Percentiles rank a stretch among this genome's conserved stretches.
Conservation (phyloP, 2,888 invertebrate genomes). For the Lasius fuliginosus region DNA sequence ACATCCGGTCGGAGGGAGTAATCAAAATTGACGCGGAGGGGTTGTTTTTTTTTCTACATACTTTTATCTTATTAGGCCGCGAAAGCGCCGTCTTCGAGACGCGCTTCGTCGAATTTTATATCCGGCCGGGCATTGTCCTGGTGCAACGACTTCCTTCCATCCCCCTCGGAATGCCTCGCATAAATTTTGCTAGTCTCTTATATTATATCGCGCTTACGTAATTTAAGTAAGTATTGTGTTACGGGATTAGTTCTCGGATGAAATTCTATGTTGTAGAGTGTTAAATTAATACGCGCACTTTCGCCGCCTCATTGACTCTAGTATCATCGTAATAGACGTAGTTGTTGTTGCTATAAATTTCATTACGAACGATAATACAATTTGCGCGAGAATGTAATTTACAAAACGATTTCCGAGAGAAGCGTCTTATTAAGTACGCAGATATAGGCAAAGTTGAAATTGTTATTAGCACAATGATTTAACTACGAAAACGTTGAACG, state of each 20-base stretch:
- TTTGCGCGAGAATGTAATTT: slow-evolving; percentile 24
- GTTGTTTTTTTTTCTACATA: slow-evolving; percentile 69
- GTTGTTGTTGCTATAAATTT: slow-evolving; percentile 23
- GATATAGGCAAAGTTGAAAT: slow-evolving; percentile 38
- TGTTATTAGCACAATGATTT: slow-evolving; percentile 23
- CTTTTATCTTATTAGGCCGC: slow-evolving; percentile 75
- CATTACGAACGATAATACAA: slow-evolving; percentile 9
- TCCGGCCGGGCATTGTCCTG: slow-evolving; percentile 66
- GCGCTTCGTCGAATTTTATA: slow-evolving; percentile 66
- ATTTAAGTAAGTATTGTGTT: neutral
- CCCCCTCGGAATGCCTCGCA: neutral
- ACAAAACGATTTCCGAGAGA: slow-evolving; percentile 19
- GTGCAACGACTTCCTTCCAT: slow-evolving; percentile 49
- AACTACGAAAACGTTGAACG: neutral
- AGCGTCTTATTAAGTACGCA: slow-evolving; percentile 6
- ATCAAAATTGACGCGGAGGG: slow-evolving; percentile 82
- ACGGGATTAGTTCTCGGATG: neutral
- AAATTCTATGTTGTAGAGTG: neutral
- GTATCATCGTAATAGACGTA: slow-evolving; percentile 5
- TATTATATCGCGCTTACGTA: neutral
- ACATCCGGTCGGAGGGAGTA: slow-evolving; percentile 74
- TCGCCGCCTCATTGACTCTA: neutral
- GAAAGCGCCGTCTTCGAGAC: slow-evolving; percentile 68
- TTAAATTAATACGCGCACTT: slow-evolving; percentile 9
- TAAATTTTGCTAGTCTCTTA: neutral